Conservation (phyloP, 1,140 invertebrate genomes). For the Nebria ingens region DNA sequence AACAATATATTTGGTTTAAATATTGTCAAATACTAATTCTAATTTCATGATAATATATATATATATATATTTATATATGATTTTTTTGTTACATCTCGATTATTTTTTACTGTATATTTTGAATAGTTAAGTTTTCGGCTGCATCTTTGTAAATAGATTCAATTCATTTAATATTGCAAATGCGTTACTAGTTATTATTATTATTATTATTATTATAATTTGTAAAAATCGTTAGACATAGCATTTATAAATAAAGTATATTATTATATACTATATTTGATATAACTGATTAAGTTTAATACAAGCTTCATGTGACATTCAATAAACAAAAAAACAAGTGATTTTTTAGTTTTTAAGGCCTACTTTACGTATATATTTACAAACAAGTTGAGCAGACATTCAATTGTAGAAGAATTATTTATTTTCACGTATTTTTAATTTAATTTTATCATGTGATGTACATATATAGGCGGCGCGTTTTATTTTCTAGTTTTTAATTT, state of each 20-base stretch:
- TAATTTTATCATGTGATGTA: too few relatives aligned
- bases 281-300: neutral
- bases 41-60: too few relatives aligned
- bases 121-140: conserved; percentile 12
- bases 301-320: neutral
- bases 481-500: neutral
- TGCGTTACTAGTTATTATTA: conserved; percentile 13
- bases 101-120: neutral
- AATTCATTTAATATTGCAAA: neutral
- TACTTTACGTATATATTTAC: too few relatives aligned
- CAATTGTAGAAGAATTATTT: too few relatives aligned
- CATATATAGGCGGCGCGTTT: too few relatives aligned
- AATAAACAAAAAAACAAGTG: conserved; percentile 6
- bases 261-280: neutral
- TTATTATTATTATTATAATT: conserved; percentile 15
- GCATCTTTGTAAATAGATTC: conserved; percentile 32
- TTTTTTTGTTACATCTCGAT: conserved; percentile 4
- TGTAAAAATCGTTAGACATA: conserved; percentile 5
- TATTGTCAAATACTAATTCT: too few relatives aligned
- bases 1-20: too few relatives aligned
- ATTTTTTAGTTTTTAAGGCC: conserved; percentile 6
- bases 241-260: conserved; percentile 3
- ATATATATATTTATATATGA: too few relatives aligned
- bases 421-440: too few relatives aligned
- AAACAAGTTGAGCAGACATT: too few relatives aligned